These are phyloP conservation scores for Enteromius fasciolatus DNA, from an alignment of 2,797 vertebrate genomes.

Conservation along the genomic window DNA sequence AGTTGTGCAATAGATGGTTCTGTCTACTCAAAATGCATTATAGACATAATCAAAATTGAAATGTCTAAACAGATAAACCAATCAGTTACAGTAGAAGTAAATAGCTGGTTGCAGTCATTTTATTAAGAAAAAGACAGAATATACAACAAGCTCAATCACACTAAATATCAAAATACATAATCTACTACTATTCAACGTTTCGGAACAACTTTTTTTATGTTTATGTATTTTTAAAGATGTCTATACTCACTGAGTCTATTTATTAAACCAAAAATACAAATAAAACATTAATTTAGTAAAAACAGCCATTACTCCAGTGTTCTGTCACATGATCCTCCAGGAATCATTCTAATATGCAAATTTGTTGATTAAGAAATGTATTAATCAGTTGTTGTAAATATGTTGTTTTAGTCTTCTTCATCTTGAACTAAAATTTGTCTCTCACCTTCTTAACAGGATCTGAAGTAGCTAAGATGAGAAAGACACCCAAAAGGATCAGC, in stretches of 20 bases:
- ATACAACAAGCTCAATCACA: not conserved
- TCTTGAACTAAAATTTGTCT: not conserved
- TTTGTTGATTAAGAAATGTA: not conserved
- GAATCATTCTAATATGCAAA: not conserved
- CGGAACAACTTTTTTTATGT: not conserved
- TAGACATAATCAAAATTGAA: not conserved
- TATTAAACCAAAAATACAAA: not conserved
- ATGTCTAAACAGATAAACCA: not conserved
- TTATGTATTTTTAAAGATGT: not conserved
- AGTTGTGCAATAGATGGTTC: not conserved
- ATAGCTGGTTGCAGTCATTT: not conserved
- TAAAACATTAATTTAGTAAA: not conserved
- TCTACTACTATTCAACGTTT: not conserved
- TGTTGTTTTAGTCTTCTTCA: not conserved
- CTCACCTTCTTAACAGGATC: slow-evolving; percentile 62
- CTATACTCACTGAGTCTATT: not conserved
- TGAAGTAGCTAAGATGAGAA: slow-evolving; percentile 63
- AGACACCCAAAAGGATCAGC: slow-evolving; percentile 63
- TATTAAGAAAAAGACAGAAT: not conserved
- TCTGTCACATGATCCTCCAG: not conserved
- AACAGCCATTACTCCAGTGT: not conserved
- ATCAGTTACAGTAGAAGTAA: not conserved
- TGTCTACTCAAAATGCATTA: not conserved
- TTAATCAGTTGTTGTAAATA: too few species aligned
- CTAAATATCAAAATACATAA: not conserved